Evolutionary conservation across 2,888 invertebrate genomes (phyloP), one percentile per base, ranked within the genome.

Genomic region (Lymantria monacha): DNA sequence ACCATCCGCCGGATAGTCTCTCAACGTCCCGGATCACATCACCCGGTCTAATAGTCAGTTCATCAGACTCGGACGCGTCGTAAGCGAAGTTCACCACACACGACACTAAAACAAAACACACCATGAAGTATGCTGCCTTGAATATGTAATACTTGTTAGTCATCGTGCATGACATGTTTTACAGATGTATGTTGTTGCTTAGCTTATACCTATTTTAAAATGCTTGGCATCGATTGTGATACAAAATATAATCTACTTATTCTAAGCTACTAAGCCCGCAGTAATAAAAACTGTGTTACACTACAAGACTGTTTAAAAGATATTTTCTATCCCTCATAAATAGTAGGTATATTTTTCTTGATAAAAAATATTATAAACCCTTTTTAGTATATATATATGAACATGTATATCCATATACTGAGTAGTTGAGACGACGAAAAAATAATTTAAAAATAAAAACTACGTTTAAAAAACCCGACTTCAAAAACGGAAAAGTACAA

Each of bases 41-140:
- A 51, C 97, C 97, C 71, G 95, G 95, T 63, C 93, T 93, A 62
- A 98, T 93, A 42, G 95, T 94, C 76, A 98, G 87, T 92, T 98
- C 97, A 80, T 97, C 97, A 0, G 94, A 91, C 86, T 97, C 96
- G 74, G 96, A 95, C 49, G 97, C 97, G 63, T 93, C 93, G 80
- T 97, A 97, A 73, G 97, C 95, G 88, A 95, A 96, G 86, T 97
- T 96, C 55, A 96, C 98, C 76, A 96, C 91, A 75, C 96, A 97
- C 79, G 96, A 95, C 76, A 95, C 95, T 94, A 81, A 49, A 66
- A 70, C 50, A 57, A 60, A 60, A 63, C 37, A 57, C 53, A 48
- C 7, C 42, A 46, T 53, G 41, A 53, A 56, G 42, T 46, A 46
- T n/a, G n/a, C 38, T 46, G 49, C 56, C 55, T 66, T 65, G 61